Evolutionary conservation across 2,797 vertebrate genomes (phyloP).

Genomic region (Okamejei kenojei): DNA sequence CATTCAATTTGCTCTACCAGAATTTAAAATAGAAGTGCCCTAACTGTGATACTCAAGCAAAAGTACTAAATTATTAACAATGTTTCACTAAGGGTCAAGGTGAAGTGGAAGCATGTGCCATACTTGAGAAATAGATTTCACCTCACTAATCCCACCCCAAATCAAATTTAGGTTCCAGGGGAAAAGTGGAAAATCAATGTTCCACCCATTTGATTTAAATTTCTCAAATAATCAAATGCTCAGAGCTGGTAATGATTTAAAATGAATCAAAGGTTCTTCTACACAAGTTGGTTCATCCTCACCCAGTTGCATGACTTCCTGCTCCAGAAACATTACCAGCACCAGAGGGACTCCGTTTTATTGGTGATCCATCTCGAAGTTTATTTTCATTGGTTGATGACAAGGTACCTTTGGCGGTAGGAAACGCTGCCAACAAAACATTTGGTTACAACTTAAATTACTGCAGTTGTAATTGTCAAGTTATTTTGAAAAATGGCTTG

Average conservation of each 20-base stretch:
- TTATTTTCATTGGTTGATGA: slow-evolving; percentile 18
- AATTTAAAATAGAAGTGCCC: neutral
- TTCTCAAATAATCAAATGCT: neutral
- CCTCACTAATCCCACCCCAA: neutral
- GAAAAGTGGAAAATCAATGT: neutral
- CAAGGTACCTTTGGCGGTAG: slow-evolving; percentile 19
- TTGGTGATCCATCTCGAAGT: slow-evolving; percentile 16
- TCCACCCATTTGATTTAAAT: neutral
- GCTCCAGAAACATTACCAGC: neutral
- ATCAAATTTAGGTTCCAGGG: neutral
- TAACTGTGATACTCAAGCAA: neutral
- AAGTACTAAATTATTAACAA: neutral
- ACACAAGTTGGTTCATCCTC: neutral
- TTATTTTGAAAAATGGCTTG: neutral
- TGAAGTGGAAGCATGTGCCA: neutral
- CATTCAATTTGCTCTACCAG: neutral
- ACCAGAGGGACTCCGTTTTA: slow-evolving; percentile 7
- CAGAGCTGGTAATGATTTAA: neutral
- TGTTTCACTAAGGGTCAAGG: neutral
- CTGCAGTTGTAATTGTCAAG: neutral
- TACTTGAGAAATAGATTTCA: neutral
- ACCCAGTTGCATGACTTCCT: slow-evolving; percentile 14
- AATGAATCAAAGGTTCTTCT: neutral
- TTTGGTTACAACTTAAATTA: neutral
- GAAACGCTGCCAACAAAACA: neutral